Base-by-base conservation (phyloP, 2,113 vertebrate species). In the Chaetodon auriga region DNA sequence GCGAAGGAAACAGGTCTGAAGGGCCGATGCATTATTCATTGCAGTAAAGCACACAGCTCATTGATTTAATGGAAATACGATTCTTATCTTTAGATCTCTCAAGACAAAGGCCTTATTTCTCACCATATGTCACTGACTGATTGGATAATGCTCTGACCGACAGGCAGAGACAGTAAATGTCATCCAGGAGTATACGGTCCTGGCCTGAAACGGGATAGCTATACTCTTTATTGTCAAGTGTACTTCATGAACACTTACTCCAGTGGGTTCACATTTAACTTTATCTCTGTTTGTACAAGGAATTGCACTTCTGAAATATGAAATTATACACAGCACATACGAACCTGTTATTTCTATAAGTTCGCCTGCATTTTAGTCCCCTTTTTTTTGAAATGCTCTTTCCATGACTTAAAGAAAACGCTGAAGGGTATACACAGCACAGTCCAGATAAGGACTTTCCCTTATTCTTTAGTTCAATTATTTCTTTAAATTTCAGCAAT, bases 51-150 rank as follows among this genome's bases (percentile, higher is more conserved):
- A 80, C 90, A 91, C 91, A 90, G 89, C 89, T 86, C 90, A 93
- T 95, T 91, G 94, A 94, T 94, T 94, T 88, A 93, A 94, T 95
- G 93, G 91, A 93, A 94, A 95, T 92, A 90, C 80, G 71, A 95
- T 92, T 94, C 86, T 92, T 93, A 93, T 95, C 92, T 91, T 93
- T 86, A 82, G 93, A 94, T 91, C 89, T 90, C 87, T 77, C 70
- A 91, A 93, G 93, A 94, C 92, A 93, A 88, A 87, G 70, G 80
- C 88, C 82, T 81, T 87, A 92, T 92, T 93, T 89, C 90, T 88
- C 83, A 84, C 89, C 85, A 87, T 92, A 92, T 89, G 92, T 94
- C 92, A 93, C 81, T 79, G 94, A 93, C 91, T 90, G 88, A 90
- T 92, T 92, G 87, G 90, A 92, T 94, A 92, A 88, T 78, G 78